Percentiles rank a stretch among this genome's conserved stretches.
Evolutionary conservation across 1,140 invertebrate species (phyloP).

Genomic region (Drosophila setifemur): DNA sequence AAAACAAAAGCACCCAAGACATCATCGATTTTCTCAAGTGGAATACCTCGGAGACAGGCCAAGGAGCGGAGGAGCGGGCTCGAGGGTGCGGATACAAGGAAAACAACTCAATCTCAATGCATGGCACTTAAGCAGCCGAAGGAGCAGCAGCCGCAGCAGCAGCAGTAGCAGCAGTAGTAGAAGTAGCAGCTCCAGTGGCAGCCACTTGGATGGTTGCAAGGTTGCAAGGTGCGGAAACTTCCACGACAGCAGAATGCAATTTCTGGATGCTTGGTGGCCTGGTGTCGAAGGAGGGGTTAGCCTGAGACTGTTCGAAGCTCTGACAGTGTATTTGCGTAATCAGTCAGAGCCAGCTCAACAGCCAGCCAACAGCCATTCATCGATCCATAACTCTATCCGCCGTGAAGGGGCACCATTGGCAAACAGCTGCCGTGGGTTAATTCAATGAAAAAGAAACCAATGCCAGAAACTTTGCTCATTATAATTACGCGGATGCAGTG

Average conservation of each 20-base stretch:
- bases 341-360: conserved; percentile 24
- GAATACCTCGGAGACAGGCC: conserved; percentile 11
- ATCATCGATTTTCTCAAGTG: conserved; percentile 73
- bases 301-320: not conserved
- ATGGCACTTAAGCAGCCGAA: conserved; percentile 72
- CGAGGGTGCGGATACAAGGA: no score
- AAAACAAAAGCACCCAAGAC: conserved; percentile 66
- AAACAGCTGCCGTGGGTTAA: conserved; percentile 11
- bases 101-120: conserved; percentile 75
- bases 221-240: conserved; percentile 69
- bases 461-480: conserved; percentile 45
- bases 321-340: conserved; percentile 41
- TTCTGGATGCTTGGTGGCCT: conserved; percentile 21
- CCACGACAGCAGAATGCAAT: conserved; percentile 67
- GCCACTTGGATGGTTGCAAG: no score
- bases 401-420: not conserved
- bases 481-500: conserved; percentile 57
- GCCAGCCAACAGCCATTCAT: conserved; percentile 3
- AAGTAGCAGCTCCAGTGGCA: conserved; percentile 30
- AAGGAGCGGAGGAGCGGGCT: not conserved
- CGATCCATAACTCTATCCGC: conserved; percentile 10
- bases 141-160: conserved; percentile 16
- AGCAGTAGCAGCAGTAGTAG: conserved; percentile 36
- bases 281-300: not conserved
- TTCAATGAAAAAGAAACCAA: conserved; percentile 27